Base-by-base conservation (phyloP, 2,888 invertebrate species). In the Conops quadrifasciatus region DNA sequence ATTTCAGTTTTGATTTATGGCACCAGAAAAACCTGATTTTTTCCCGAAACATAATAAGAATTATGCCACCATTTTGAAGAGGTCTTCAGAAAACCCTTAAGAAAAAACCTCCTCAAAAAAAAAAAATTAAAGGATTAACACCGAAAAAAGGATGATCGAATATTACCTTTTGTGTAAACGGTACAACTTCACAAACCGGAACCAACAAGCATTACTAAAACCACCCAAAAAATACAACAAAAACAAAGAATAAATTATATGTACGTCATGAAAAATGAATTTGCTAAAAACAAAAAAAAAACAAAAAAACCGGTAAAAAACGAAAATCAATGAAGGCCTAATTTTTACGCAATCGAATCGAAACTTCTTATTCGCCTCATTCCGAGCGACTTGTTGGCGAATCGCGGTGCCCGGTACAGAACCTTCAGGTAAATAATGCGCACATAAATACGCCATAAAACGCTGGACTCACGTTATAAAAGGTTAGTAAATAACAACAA, bases 11-110 rank as follows among this genome's bases (percentile, higher is more conserved):
- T 58, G 36, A 64, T 64, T 64, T 58, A 70, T 45, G 64, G 51
- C 21, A 58, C 64, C 58, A 70, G 70, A 64, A 70, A 70, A 47
- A 70, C 70, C 70, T 47, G 70, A 70, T 51, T 36, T 36, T 36
- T 36, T 36, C 36, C 36, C 21, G 19, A 43, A n/a, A 13, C n/a
- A 15, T 19, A 24, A 47, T 21, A 19, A 15, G 60, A n/a, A 36
- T 5, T 2, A 28, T 1, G 13, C 1, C 7, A 62, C 62, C 36
- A 36, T 43, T 62, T 24, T 36, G 19, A 45, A 47, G 43, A 13
- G 3, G 13, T 5, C 7, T 28, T 28, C 19, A 36, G 19, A 2
- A 63, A 45, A 16, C 5, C 15, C 5, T 43, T 60, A 3, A 28
- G 30, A 21, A 62, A 58, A 7, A 1, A 16, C 24, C 19, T 58